Percentiles rank a stretch among this genome's conserved stretches.
Evolutionary conservation across 2,113 vertebrate genomes (phyloP).

Genomic region (Mirounga angustirostris): DNA sequence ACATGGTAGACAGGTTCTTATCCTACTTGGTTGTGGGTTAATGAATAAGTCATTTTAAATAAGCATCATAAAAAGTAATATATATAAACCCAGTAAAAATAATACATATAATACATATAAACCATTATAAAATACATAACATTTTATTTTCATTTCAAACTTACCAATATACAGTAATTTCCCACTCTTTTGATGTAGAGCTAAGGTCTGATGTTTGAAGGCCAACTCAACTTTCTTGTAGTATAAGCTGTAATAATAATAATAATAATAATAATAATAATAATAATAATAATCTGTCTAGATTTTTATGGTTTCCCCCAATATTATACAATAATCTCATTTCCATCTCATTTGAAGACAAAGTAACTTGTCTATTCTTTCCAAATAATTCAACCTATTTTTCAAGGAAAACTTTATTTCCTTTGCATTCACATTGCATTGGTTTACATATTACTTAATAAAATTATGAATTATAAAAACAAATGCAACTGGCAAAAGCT

Average conservation of each 20-base stretch:
- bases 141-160: constrained; percentile 58
- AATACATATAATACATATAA: neutral
- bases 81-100: constrained; percentile 30
- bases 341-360: neutral
- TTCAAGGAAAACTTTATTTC: constrained; percentile 39
- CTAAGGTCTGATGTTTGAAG: neutral
- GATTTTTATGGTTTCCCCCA: neutral
- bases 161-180: constrained; percentile 27
- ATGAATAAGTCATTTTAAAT: constrained; percentile 50
- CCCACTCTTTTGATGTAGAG: neutral
- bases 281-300: neutral
- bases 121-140: neutral
- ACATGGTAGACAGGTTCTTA: neutral
- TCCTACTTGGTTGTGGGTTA: constrained; percentile 4
- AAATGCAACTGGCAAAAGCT: constrained; percentile 1
- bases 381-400: neutral
- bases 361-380: constrained; percentile 36
- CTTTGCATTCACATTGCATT: neutral
- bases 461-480: constrained; percentile 1
- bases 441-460: neutral
- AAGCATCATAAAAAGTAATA: constrained; percentile 7
- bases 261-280: neutral
- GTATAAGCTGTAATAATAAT: neutral
- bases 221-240: neutral
- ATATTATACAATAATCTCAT: neutral